Conservation (phyloP, 1,140 invertebrate species). For the Leguminivora glycinivorella region DNA sequence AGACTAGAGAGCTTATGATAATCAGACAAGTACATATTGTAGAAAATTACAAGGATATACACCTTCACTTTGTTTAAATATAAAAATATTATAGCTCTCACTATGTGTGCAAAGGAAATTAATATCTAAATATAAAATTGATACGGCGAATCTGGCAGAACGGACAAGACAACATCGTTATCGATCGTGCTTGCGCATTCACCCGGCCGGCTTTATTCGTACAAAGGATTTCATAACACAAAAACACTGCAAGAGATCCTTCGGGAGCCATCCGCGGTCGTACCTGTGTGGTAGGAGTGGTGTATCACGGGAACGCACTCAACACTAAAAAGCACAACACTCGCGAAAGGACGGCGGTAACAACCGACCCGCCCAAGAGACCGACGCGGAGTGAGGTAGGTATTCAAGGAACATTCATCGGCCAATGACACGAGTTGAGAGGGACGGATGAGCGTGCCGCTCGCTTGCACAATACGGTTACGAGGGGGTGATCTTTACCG, state of each 20-base stretch:
- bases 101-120: constrained; percentile 4
- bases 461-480: constrained; percentile 36
- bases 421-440: constrained; percentile 61
- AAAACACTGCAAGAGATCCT: constrained; percentile 37
- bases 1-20: background rate
- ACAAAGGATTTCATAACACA: constrained; percentile 52
- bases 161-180: constrained; percentile 70
- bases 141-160: constrained; percentile 31
- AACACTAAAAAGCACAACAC: constrained; percentile 71
- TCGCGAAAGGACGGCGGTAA: constrained; percentile 68
- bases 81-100: background rate
- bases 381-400: constrained; percentile 64
- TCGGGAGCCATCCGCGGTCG: constrained; percentile 22
- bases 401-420: constrained; percentile 55
- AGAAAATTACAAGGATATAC: background rate
- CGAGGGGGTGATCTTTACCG: constrained; percentile 43
- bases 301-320: constrained; percentile 59
- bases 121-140: constrained; percentile 35
- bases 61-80: background rate
- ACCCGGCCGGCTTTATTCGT: constrained; percentile 52
- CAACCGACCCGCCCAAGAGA: constrained; percentile 64
- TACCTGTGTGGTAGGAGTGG: constrained; percentile 60
- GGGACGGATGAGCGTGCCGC: constrained; percentile 42
- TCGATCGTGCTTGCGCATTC: constrained; percentile 68
- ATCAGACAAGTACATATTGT: background rate